Evolutionary conservation across 2,888 invertebrate species (phyloP).

Genomic region (Cantharis rufa): DNA sequence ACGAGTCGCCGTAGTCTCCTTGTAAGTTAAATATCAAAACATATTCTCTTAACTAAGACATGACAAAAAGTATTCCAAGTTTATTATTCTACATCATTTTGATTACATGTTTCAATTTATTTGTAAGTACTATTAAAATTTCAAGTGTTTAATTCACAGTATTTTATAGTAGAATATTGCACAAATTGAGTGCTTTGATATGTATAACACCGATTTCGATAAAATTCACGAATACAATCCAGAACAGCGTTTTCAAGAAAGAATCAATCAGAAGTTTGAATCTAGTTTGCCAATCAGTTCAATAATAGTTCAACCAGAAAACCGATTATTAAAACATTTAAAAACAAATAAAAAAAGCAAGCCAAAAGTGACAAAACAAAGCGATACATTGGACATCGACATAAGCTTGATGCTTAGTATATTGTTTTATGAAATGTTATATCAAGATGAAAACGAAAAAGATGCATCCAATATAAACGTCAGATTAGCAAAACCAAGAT

Average conservation of each 20-base stretch:
- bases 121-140: background rate
- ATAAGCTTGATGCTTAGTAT: background rate
- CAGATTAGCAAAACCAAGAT: conserved; percentile 22
- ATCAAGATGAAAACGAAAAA: background rate
- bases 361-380: background rate
- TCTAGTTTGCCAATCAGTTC: background rate
- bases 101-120: background rate
- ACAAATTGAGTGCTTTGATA: background rate
- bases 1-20: too few relatives aligned
- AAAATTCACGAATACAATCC: conserved; percentile 8
- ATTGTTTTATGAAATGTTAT: background rate
- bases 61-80: background rate
- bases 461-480: too few relatives aligned
- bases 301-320: background rate
- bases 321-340: background rate
- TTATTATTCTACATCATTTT: background rate
- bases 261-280: background rate
- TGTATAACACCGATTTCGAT: background rate
- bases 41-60: background rate
- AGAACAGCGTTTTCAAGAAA: background rate
- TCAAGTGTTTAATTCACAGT: background rate
- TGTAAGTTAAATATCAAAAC: background rate
- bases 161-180: background rate
- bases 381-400: background rate
- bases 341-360: background rate